A percentile compares a stretch with the other conserved stretches of the same genome.
These are phyloP conservation scores for Neoseiulus cucumeris DNA, from an alignment of 1,140 invertebrate genomes.

Conservation along the genomic window DNA sequence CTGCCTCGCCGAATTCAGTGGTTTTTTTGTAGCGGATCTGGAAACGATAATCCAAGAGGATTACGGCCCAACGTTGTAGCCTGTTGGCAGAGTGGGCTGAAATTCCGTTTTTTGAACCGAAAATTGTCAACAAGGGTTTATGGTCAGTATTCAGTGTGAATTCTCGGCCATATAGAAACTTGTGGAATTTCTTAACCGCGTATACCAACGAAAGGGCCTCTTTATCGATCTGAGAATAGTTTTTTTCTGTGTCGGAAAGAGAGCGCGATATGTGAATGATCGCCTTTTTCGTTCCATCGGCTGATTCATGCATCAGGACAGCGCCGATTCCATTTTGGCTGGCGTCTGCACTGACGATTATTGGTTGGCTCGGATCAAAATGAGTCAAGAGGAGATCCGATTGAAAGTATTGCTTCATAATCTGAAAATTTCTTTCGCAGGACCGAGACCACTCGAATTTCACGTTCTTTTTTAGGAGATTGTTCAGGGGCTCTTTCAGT, in stretches of 20 bases:
- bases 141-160: conserved; percentile 31
- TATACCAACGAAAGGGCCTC: conserved; percentile 32
- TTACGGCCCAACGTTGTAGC: conserved; percentile 26
- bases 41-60: conserved; percentile 24
- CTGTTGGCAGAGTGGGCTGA: conserved; percentile 12
- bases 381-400: conserved; percentile 19
- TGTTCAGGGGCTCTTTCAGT: conserved; percentile 15
- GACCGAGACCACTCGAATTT: conserved; percentile 14
- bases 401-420: not conserved
- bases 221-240: conserved; percentile 34
- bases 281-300: no score
- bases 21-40: conserved; percentile 21
- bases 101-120: conserved; percentile 24
- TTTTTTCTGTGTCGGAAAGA: conserved; percentile 28
- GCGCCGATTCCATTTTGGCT: conserved; percentile 26
- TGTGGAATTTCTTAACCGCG: conserved; percentile 31
- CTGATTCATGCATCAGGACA: conserved; percentile 26
- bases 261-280: conserved; percentile 21
- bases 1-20: conserved; percentile 19
- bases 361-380: conserved; percentile 22
- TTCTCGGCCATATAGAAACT: conserved; percentile 29
- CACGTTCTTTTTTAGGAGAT: conserved; percentile 18
- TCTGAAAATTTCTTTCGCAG: no score
- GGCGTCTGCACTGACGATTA: conserved; percentile 26
- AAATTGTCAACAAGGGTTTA: conserved; percentile 28